phyloP scores from a whole-genome alignment of 2,113 vertebrate species.

The Spea bombifrons region DNA sequence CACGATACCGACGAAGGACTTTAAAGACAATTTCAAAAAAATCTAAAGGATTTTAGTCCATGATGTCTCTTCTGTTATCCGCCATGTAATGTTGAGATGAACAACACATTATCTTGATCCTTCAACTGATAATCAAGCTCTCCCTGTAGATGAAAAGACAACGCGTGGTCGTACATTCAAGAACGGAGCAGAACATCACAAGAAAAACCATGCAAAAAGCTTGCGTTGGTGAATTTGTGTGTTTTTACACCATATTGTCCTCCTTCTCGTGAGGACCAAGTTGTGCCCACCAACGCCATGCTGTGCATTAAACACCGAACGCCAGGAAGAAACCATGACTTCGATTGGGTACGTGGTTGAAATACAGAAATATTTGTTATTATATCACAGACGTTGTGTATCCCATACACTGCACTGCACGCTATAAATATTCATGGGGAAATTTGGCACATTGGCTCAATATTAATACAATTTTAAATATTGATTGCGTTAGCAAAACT shows the following conservation, averaged over 20 bases:
- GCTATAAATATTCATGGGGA: too few species aligned
- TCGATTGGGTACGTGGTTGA: too few species aligned
- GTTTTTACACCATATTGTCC: too few species aligned
- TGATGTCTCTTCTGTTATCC: slow-evolving; percentile 65
- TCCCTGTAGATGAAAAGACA: slow-evolving; percentile 69
- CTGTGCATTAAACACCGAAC: too few species aligned
- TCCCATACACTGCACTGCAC: too few species aligned
- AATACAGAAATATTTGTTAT: too few species aligned
- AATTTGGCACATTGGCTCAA: background rate
- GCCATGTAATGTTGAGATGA: slow-evolving; percentile 95
- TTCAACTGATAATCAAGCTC: slow-evolving; percentile 90
- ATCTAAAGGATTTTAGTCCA: background rate
- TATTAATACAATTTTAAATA: background rate
- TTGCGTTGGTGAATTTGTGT: too few species aligned
- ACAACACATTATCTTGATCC: slow-evolving; percentile 88
- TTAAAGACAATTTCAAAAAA: background rate
- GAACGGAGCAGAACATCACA: background rate
- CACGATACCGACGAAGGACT: background rate
- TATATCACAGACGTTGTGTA: too few species aligned
- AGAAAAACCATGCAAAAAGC: too few species aligned
- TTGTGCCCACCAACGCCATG: too few species aligned
- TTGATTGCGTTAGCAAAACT: background rate
- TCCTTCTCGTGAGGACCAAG: too few species aligned
- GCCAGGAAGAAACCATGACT: too few species aligned
- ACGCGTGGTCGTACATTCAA: background rate